Percentiles rank a stretch among this genome's conserved stretches.
phyloP scores from a whole-genome alignment of 2,113 vertebrate species.

The Passer montanus region DNA sequence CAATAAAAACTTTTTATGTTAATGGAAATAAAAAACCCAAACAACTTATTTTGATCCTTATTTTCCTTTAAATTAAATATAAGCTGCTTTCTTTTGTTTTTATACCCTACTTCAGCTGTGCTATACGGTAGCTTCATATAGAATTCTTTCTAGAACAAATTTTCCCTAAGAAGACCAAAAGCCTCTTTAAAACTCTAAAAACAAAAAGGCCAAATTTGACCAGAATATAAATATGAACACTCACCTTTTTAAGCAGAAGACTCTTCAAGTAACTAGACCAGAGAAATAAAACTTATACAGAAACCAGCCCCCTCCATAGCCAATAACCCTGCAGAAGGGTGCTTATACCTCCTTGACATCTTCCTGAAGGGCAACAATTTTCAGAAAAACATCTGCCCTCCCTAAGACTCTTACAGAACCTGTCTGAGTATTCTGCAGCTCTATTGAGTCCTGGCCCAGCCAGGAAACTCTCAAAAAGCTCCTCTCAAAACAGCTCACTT shows the following conservation, averaged over 20 bases:
- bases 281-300: background rate
- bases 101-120: background rate
- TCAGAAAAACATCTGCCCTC: background rate
- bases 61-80: background rate
- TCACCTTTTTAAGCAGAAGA: background rate
- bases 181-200: background rate
- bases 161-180: background rate
- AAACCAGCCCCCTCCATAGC: background rate
- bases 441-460: rapidly evolving
- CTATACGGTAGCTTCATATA: rapidly evolving
- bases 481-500: background rate
- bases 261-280: background rate
- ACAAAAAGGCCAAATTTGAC: background rate
- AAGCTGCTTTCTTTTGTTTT: background rate
- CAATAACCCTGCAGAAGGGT: rapidly evolving
- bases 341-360: background rate
- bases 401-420: background rate
- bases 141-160: background rate
- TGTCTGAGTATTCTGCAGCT: background rate
- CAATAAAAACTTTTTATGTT: background rate
- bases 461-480: background rate
- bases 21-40: background rate
- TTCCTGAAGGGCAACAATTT: background rate
- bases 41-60: background rate
- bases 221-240: background rate